A percentile compares a stretch with the other conserved stretches of the same genome.
Conservation (phyloP, 2,888 invertebrate species). For the Dione vanillae region DNA sequence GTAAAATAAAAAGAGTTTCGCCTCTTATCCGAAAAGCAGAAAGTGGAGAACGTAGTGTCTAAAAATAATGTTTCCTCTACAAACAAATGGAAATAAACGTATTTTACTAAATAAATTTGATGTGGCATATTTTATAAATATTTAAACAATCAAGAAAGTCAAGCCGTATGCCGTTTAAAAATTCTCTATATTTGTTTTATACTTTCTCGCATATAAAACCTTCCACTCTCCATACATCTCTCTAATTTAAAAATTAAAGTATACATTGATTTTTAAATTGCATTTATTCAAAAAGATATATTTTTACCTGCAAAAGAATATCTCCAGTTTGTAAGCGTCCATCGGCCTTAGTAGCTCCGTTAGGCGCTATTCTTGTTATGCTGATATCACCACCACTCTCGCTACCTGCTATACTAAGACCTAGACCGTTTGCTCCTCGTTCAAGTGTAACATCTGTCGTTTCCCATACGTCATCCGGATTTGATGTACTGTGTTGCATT, state of each 20-base stretch:
- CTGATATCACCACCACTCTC: slow-evolving; percentile 98
- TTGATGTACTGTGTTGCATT: slow-evolving; percentile 54
- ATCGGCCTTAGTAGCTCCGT: slow-evolving; percentile 94
- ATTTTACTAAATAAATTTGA: no score
- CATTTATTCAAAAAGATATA: not conserved
- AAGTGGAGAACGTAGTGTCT: no score
- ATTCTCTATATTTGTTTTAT: not conserved
- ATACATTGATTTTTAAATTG: not conserved
- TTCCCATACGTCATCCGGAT: slow-evolving; percentile 89
- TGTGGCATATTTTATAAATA: not conserved
- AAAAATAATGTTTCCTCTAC: no score
- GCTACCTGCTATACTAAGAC: slow-evolving; percentile 99
- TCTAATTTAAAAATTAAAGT: not conserved
- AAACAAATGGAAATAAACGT: no score
- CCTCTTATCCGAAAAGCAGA: no score
- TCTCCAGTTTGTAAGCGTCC: slow-evolving; percentile 97
- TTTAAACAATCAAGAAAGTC: not conserved
- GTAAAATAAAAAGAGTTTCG: no score
- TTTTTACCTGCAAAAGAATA: slow-evolving; percentile 89
- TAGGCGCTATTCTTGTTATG: slow-evolving; percentile 97
- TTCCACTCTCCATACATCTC: not conserved
- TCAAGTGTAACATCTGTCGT: slow-evolving; percentile 96
- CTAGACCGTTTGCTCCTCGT: slow-evolving; percentile 94
- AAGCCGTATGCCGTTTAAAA: not conserved
- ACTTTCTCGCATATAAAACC: no score